Evolutionary conservation across 2,888 invertebrate species (phyloP), one percentile per base, ranked within the genome.

Genomic region (Oegoconia quadripuncta): DNA sequence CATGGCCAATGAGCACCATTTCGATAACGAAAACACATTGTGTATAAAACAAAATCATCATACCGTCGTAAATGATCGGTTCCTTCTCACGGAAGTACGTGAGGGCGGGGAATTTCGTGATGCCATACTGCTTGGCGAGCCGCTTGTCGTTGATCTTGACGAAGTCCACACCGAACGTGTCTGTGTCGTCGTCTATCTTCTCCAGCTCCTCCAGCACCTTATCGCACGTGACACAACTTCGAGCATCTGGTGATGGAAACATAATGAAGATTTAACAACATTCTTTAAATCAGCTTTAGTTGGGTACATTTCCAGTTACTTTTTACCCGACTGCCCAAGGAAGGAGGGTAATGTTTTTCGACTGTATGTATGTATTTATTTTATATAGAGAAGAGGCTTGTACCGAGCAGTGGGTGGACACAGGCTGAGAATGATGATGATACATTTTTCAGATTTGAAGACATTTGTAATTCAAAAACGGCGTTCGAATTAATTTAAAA

Each of bases 41-140:
- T 6, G 5, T 20, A 20, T 23, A 23, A 6, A n/a, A 23, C 7
- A n/a, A 23, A 23, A n/a, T 16, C 11, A 13, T 26, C n/a, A 17
- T 69, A 93, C 95, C 97, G 89, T 97, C 97, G 88, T 97, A 98
- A 73, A 97, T 94, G 78, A 97, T 97, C 73, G 97, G 97, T 89
- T 97, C 95, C 86, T 95, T 96, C 84, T 97, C 95, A 87, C 97
- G 93, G 90, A 97, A 98, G 83, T 97, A 98, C 66, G 97, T 97
- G 87, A 98, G 94, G 61, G 97, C 95, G 65, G 98, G 98, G 86
- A 97, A 97, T 83, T 91, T 96, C 81, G 93, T 95, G 87, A 98
- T 96, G 81, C 97, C 97, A 91, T 97, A 95, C 74, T 97, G 96
- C 79, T 97, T 97, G 56, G 98, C 97, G 73, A 97, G 91, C 90